phyloP scores from a whole-genome alignment of 2,888 invertebrate species.

The Alitta virens region DNA sequence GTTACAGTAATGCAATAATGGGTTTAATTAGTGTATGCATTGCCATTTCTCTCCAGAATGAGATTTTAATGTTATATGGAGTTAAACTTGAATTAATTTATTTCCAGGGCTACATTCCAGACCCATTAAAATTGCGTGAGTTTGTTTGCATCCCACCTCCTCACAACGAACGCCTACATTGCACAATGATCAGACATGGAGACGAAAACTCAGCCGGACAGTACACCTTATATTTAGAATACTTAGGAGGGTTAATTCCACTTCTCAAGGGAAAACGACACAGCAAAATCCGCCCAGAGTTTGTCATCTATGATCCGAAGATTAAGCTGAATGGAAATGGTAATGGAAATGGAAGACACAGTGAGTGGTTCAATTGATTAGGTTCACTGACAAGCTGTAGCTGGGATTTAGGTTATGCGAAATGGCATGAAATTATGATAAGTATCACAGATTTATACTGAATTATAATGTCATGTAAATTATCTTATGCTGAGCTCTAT shows the following conservation, averaged over 20 bases:
- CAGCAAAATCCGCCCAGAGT: slow-evolving; percentile 95
- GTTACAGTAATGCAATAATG: too few species aligned
- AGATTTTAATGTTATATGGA: too few species aligned
- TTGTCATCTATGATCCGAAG: slow-evolving; percentile 72
- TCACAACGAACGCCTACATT: slow-evolving; percentile 83
- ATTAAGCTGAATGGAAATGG: slow-evolving; percentile 43
- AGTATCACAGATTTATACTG: too few species aligned
- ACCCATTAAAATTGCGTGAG: slow-evolving; percentile 79
- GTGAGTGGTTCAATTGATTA: not conserved
- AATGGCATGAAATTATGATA: too few species aligned
- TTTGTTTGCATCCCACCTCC: slow-evolving; percentile 91
- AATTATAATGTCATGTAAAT: too few species aligned
- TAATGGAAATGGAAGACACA: too few species aligned
- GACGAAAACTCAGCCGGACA: slow-evolving; percentile 61
- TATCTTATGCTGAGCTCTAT: too few species aligned
- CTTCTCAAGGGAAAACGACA: slow-evolving; percentile 91
- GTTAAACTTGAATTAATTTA: too few species aligned
- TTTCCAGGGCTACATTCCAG: slow-evolving; percentile 87
- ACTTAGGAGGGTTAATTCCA: slow-evolving; percentile 93
- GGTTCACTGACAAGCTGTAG: too few species aligned
- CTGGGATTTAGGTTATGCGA: too few species aligned
- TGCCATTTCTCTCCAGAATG: too few species aligned
- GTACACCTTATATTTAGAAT: slow-evolving; percentile 77
- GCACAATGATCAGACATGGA: slow-evolving; percentile 94
- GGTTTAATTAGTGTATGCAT: too few species aligned